Base-by-base conservation (phyloP, 2,113 vertebrate species). In the Channa argus region DNA sequence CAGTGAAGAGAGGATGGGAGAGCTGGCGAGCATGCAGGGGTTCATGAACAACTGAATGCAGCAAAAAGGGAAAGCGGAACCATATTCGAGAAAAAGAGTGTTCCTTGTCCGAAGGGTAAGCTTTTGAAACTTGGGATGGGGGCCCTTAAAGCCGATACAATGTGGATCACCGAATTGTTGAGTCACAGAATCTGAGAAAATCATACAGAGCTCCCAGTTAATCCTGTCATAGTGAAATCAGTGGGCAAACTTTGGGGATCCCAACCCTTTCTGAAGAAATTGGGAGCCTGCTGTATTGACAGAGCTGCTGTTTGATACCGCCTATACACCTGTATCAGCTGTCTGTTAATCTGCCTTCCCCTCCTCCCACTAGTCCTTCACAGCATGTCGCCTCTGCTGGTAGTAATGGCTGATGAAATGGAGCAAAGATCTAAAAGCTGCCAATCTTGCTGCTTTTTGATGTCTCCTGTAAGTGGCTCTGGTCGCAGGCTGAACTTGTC, bases 81-180 rank as follows among this genome's bases (percentile, higher is more conserved):
- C 49, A 52, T 10, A 36, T 3, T 60, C 63, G 77, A 87, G 82
- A 89, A 82, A 89, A 88, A 91, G 79, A 88, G 72, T 74, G 86
- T 83, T 78, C 83, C 85, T 86, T 92, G 90, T 93, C 92, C 88
- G 78, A 83, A 89, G 87, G 89, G 90, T 90, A 91, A 86, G 91
- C 91, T 87, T 93, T 91, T 89, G 85, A 91, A 92, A 92, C 85
- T 92, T 83, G 81, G 91, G 90, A 91, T 92, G 85, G 92, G 89
- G 75, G 85, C 78, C 82, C 82, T 89, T 77, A 92, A 94, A 93
- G 91, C 92, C 65, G 90, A 92, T 86, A 87, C 82, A 91, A 84
- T 64, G 87, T 86, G 90, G 92, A 93, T 93, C 90, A 92, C 84
- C 68, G 89, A 93, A 94, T 91, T 94, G 94, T 93, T 92, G 92